These are phyloP conservation scores for Chaetodon auriga DNA, from an alignment of 2,113 vertebrate species.

Conservation along the genomic window DNA sequence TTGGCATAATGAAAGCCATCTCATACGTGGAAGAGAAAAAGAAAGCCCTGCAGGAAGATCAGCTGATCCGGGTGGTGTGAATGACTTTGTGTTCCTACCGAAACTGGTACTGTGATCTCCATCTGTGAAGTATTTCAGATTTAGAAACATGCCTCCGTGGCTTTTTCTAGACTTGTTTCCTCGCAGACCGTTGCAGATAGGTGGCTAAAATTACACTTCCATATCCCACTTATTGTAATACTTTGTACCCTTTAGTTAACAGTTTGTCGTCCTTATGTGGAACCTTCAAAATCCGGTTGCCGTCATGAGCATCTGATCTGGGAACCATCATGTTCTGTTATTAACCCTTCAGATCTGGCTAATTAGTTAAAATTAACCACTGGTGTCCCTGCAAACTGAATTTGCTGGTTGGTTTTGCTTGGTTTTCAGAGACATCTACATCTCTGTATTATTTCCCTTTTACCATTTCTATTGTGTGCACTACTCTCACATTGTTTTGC, in stretches of 20 bases:
- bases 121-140: slow-evolving; percentile 41
- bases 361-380: background rate
- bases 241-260: background rate
- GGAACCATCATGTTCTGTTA: background rate
- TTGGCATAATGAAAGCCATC: slow-evolving; percentile 8
- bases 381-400: background rate
- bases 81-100: slow-evolving; percentile 45
- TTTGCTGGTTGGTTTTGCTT: accelerated
- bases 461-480: background rate
- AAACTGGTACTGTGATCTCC: slow-evolving; percentile 34
- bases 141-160: slow-evolving; percentile 28
- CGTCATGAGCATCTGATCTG: background rate
- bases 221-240: background rate
- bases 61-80: slow-evolving; percentile 33
- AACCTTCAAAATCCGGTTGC: background rate
- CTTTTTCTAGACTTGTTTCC: slow-evolving; percentile 30
- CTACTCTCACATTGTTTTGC: background rate
- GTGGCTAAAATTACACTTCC: slow-evolving; percentile 23
- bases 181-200: slow-evolving; percentile 14
- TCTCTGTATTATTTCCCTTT: background rate
- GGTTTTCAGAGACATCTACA: background rate
- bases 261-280: background rate
- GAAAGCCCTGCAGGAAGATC: slow-evolving; percentile 14
- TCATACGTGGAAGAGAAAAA: background rate
- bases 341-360: background rate